Evolutionary conservation across 2,113 vertebrate species (phyloP), one percentile per base, ranked within the genome.

Genomic region (Thamnophis sirtalis): DNA sequence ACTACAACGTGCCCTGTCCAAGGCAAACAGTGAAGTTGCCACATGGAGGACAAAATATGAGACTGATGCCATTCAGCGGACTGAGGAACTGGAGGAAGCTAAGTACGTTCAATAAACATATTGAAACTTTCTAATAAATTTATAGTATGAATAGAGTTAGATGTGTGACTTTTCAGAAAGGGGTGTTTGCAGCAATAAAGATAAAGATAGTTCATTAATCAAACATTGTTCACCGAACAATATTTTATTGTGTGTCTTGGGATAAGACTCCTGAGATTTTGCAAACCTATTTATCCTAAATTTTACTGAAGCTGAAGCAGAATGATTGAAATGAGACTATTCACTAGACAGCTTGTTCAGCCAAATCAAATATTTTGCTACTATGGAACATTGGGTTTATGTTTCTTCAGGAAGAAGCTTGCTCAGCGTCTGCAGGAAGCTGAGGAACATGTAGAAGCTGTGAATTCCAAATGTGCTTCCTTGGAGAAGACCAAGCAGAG

Each of bases 391-490:
- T 7, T 93, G 17, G 38, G 1, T 26, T 92, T 53, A 1, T 0
- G 0, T 0, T 22, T 22, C 86, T 1, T 9, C 93, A 98, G 98
- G 97, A 99, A 98, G 91, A 99, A 98, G 94, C 97, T 99, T 87
- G 98, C 98, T 89, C 98, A 99, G 95, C 98, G 98, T 26, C 97
- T 99, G 19, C 98, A 99, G 93, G 98, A 99, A 43, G 98, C 98
- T 63, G 98, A 99, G 93, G 98, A 97, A 50, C 96, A 97, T 0
- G 96, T 97, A 0, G 98, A 98, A 95, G 97, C 97, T 0, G 97
- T 97, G 86, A 98, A 98, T 43, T 95, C 98, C 91, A 99, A 98
- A 92, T 99, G 98, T 73, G 97, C 98, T 87, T 99, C 98, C 87
- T 96, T 98, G 88, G 98, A 99, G 88, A 99, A 99, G 97, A 99